phyloP scores from a whole-genome alignment of 2,113 vertebrate species.

The Mesoclemmys tuberculata region DNA sequence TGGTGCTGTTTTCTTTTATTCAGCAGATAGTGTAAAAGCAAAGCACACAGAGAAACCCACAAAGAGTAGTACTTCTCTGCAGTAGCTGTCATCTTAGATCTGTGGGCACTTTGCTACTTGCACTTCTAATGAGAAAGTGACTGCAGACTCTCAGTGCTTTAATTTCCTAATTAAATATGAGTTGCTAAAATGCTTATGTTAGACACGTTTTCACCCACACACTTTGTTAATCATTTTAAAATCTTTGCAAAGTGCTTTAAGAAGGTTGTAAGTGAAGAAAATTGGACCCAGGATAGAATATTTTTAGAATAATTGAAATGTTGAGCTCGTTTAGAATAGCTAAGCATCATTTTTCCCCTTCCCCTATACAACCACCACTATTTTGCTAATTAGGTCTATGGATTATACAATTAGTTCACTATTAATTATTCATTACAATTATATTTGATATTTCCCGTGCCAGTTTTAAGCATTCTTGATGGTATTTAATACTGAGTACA shows the following conservation, averaged over 20 bases:
- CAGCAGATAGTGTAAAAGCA: background rate
- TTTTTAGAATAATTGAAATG: constrained; percentile 34
- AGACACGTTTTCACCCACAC: background rate
- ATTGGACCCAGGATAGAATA: background rate
- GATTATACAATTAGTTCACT: background rate
- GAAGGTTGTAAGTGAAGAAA: constrained; percentile 17
- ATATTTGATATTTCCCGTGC: background rate
- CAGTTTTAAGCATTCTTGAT: background rate
- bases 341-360: background rate
- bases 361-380: background rate
- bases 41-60: background rate
- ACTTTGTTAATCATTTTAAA: constrained; percentile 19
- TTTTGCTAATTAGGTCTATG: background rate
- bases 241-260: background rate
- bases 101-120: background rate
- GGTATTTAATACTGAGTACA: background rate
- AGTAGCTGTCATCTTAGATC: background rate
- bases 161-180: constrained; percentile 37
- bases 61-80: background rate
- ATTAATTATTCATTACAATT: constrained; percentile 1
- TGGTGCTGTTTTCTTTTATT: background rate
- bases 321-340: background rate
- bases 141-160: background rate
- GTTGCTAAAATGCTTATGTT: background rate
- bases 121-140: background rate